Conservation (phyloP, 1,140 invertebrate genomes). For the Orchesella cincta region DNA sequence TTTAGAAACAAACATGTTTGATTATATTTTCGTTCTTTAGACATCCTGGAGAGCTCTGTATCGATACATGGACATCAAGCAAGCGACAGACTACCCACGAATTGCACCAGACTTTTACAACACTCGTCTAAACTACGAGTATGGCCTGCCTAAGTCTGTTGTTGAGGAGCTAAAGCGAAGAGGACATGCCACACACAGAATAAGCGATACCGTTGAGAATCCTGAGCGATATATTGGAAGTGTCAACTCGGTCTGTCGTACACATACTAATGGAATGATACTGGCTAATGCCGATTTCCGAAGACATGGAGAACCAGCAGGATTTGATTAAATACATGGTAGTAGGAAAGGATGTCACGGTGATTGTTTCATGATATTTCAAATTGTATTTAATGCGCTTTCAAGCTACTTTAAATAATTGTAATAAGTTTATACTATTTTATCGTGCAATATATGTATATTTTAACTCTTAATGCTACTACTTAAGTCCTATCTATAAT, state of each 20-base stretch:
- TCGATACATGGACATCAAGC: slow-evolving; percentile 48
- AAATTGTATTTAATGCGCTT: no score
- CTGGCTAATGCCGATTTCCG: slow-evolving; percentile 52
- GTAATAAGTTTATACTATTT: no score
- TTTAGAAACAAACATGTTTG: not conserved
- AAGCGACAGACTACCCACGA: slow-evolving; percentile 48
- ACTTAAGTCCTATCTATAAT: no score
- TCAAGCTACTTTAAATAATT: no score
- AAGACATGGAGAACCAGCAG: slow-evolving; percentile 50
- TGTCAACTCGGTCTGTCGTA: slow-evolving; percentile 54
- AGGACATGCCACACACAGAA: slow-evolving; percentile 40
- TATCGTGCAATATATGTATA: no score
- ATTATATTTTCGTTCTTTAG: no score
- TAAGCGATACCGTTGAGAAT: not conserved
- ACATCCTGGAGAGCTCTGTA: slow-evolving; percentile 48
- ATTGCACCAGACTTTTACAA: slow-evolving; percentile 37
- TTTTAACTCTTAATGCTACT: no score
- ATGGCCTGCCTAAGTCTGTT: slow-evolving; percentile 41
- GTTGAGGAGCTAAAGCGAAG: slow-evolving; percentile 44
- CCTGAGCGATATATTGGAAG: slow-evolving; percentile 51
- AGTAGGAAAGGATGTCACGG: no score
- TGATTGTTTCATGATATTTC: no score
- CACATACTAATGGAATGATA: slow-evolving; percentile 58
- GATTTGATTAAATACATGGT: no score
- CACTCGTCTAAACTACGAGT: slow-evolving; percentile 43